Conservation (phyloP, 2,113 vertebrate genomes). For the Heterocephalus glaber region DNA sequence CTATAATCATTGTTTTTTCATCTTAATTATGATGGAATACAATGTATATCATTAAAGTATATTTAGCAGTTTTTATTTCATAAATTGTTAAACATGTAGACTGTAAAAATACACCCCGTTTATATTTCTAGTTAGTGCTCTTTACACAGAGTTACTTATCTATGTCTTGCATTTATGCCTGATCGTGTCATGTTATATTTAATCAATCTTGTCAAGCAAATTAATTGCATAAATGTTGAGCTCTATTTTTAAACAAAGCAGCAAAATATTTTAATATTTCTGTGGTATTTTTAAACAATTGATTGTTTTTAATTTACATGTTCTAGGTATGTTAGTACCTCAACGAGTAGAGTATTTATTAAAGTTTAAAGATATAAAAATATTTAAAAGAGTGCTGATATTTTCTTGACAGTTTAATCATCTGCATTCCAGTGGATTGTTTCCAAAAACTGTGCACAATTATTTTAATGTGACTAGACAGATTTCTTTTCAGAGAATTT, state of each 20-base stretch:
- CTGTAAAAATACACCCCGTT: conserved; percentile 20
- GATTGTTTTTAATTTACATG: conserved; percentile 42
- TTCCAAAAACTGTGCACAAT: neutral
- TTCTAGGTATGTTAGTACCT: neutral
- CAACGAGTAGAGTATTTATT: conserved; percentile 35
- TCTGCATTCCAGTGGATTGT: neutral
- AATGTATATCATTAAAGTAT: neutral
- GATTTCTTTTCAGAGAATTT: neutral
- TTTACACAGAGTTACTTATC: neutral
- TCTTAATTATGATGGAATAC: neutral
- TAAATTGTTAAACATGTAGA: conserved; percentile 38
- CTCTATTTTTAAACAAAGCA: conserved; percentile 73
- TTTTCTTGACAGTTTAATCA: conserved; percentile 12
- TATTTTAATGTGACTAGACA: conserved; percentile 32
- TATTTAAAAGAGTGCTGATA: conserved; percentile 6
- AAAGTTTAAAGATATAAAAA: conserved; percentile 14
- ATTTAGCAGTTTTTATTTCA: conserved; percentile 38
- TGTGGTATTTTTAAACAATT: conserved; percentile 58
- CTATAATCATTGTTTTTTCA: neutral
- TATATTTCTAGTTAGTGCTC: conserved; percentile 7
- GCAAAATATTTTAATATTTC: conserved; percentile 60
- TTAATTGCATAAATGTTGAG: conserved; percentile 36
- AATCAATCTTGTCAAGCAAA: conserved; percentile 63
- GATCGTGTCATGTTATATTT: conserved; percentile 12
- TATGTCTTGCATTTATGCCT: conserved; percentile 43